A percentile compares a stretch with the other conserved stretches of the same genome.
Conservation (phyloP, 2,888 invertebrate species). For the Bugula neritina region DNA sequence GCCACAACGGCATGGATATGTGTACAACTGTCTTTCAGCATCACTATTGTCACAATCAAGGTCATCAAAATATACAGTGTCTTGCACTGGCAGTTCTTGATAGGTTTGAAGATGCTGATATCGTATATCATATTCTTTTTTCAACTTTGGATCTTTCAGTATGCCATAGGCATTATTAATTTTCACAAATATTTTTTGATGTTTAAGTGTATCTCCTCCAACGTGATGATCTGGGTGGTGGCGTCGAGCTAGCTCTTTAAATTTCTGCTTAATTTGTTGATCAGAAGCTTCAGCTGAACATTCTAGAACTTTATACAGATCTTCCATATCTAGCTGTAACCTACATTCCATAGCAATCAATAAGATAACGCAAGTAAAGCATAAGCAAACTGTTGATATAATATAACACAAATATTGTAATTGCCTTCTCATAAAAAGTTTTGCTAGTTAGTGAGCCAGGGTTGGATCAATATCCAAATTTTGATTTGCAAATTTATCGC, state of each 20-base stretch:
- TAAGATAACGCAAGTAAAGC: too few species aligned
- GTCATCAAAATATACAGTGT: neutral
- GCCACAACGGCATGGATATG: constrained; percentile 19
- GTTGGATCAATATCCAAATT: too few species aligned
- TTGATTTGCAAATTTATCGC: too few species aligned
- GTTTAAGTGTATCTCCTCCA: neutral
- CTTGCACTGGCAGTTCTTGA: constrained; percentile 12
- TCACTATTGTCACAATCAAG: neutral
- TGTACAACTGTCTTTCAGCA: neutral
- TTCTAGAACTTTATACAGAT: neutral
- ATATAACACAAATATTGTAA: too few species aligned
- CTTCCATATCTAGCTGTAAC: constrained; percentile 22
- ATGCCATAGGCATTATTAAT: neutral
- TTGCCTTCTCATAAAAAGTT: too few species aligned
- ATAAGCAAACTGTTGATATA: too few species aligned
- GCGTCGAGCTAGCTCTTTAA: neutral
- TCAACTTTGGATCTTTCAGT: neutral
- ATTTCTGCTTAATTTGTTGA: neutral
- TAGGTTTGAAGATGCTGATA: neutral
- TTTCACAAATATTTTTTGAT: neutral
- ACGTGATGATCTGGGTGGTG: neutral
- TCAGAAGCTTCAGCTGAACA: neutral
- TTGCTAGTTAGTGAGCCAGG: too few species aligned
- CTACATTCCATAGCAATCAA: too few species aligned
- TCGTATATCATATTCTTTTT: constrained; percentile 1